Conservation (phyloP, 2,113 vertebrate genomes). For the Ictidomys tridecemlineatus region DNA sequence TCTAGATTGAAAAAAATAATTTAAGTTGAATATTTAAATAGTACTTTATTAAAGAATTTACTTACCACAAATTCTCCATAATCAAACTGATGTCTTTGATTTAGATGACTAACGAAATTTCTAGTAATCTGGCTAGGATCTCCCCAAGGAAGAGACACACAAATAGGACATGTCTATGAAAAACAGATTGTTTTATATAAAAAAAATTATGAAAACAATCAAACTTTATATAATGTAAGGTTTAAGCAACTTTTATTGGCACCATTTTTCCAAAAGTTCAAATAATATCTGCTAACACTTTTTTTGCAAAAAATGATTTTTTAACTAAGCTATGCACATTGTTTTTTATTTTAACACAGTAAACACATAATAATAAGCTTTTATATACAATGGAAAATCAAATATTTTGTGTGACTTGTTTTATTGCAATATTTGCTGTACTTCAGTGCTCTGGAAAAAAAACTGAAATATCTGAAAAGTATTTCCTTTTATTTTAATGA, state of each 20-base stretch:
- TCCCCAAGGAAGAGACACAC: constrained; percentile 91
- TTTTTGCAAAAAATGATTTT: background rate
- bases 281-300: background rate
- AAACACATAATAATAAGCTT: background rate
- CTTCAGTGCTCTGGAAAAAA: background rate
- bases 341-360: background rate
- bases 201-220: constrained; percentile 61
- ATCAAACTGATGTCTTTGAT: constrained; percentile 92
- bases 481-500: background rate
- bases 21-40: constrained; percentile 53
- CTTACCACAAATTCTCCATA: constrained; percentile 92
- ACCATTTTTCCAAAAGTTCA: background rate
- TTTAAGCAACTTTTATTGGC: background rate
- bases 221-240: background rate
- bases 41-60: constrained; percentile 72
- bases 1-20: constrained; percentile 48
- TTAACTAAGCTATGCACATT: background rate
- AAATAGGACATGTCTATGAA: constrained; percentile 92
- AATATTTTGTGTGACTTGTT: background rate
- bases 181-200: constrained; percentile 71
- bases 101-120: constrained; percentile 92
- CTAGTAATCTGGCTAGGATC: constrained; percentile 90
- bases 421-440: background rate
- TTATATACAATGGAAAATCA: background rate
- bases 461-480: background rate